phyloP scores from a whole-genome alignment of 2,888 invertebrate species.

The Polia nebulosa region DNA sequence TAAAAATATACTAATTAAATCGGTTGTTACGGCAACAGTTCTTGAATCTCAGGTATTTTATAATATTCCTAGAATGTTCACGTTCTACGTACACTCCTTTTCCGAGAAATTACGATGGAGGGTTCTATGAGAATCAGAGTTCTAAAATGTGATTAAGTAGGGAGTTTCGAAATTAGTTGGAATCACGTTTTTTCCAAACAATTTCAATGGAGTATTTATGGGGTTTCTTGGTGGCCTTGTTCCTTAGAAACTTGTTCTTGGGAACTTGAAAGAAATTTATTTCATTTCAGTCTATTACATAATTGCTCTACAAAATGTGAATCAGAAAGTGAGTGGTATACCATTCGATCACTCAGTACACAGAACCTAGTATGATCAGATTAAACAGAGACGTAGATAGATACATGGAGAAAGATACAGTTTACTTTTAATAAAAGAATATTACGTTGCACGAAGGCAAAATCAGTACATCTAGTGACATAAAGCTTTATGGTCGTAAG shows the following conservation, averaged over 20 bases:
- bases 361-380: no score
- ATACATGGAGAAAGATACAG: no score
- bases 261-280: slow-evolving; percentile 1
- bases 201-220: slow-evolving; percentile 12
- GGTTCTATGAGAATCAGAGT: slow-evolving; percentile 2
- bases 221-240: neutral
- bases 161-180: neutral
- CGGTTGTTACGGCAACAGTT: neutral
- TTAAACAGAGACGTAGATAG: no score
- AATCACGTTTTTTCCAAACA: neutral
- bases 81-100: neutral
- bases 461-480: neutral
- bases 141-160: slow-evolving; percentile 7
- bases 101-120: slow-evolving; percentile 11
- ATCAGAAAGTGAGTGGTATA: neutral
- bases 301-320: no score
- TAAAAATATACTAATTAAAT: slow-evolving; percentile 15
- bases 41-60: neutral
- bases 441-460: neutral
- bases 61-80: slow-evolving; percentile 9
- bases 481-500: slow-evolving; percentile 1
- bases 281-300: neutral
- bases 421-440: neutral
- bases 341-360: no score
- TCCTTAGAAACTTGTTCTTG: neutral